Conservation (phyloP, 2,797 vertebrate species). For the Delichon dasypus region DNA sequence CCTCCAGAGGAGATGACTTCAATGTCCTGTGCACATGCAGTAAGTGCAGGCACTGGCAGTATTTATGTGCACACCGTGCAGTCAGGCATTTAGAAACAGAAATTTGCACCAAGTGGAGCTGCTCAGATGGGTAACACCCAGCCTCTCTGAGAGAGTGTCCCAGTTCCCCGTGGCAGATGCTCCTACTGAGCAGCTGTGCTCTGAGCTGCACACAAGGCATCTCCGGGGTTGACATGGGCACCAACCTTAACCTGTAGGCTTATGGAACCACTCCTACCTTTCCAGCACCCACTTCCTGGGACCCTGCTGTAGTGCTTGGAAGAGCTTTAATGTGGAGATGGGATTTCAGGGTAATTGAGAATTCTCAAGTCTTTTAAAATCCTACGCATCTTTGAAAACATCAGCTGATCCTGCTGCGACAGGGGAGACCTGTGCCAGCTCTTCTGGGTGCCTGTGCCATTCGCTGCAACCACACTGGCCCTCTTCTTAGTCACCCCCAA, state of each 20-base stretch:
- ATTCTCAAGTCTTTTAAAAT: not conserved
- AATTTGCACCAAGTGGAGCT: not conserved
- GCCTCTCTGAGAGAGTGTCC: not conserved
- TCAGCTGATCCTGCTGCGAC: not conserved
- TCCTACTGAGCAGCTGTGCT: not conserved
- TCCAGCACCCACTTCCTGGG: not conserved
- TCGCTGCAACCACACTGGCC: accelerated
- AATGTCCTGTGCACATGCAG: not conserved
- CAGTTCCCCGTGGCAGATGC: accelerated
- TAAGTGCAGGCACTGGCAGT: not conserved
- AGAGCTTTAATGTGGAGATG: not conserved
- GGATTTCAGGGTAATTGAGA: not conserved
- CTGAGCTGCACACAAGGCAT: not conserved
- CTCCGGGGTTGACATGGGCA: accelerated
- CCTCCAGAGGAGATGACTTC: not conserved
- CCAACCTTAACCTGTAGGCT: not conserved
- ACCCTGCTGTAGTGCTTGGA: not conserved
- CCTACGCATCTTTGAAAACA: conserved; percentile 16
- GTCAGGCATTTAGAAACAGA: not conserved
- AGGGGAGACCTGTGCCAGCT: not conserved
- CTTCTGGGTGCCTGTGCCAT: accelerated
- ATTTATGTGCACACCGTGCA: accelerated
- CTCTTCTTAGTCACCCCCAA: not conserved
- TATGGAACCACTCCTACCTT: not conserved
- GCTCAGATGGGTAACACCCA: not conserved